Evolutionary conservation across 2,113 vertebrate genomes (phyloP).

Genomic region (Tringa solitaria): DNA sequence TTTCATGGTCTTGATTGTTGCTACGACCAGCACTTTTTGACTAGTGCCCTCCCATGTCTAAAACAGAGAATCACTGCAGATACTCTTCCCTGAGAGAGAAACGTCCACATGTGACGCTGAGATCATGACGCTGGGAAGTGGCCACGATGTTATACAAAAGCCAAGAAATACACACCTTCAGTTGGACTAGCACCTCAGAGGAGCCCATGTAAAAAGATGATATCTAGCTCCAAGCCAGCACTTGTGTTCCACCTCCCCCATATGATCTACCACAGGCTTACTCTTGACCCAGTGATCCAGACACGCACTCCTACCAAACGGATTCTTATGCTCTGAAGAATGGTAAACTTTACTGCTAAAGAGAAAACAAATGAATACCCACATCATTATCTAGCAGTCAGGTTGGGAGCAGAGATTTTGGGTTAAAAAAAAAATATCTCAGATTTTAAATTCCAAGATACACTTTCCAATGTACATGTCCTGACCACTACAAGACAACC

Average conservation of each 20-base stretch:
- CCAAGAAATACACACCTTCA: background rate
- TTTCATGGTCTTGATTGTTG: background rate
- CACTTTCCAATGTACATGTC: background rate
- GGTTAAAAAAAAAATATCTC: background rate
- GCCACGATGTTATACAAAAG: background rate
- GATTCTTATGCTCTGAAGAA: background rate
- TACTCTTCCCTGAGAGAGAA: background rate
- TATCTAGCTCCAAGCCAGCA: background rate
- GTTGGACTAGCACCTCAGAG: background rate
- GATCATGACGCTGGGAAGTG: background rate
- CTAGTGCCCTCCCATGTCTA: background rate
- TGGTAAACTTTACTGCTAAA: background rate
- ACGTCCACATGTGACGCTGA: background rate
- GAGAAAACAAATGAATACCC: background rate
- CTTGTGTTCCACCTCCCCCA: background rate
- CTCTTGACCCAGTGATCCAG: background rate
- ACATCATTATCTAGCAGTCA: background rate
- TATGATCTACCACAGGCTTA: background rate
- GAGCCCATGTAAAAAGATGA: background rate
- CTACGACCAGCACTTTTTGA: background rate
- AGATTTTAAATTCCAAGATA: background rate
- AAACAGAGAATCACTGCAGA: background rate
- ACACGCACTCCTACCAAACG: background rate
- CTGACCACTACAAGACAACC: accelerated
- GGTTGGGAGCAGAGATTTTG: background rate